Evolutionary conservation across 2,888 invertebrate species (phyloP), one percentile per base, ranked within the genome.

Genomic region (Boloria selene): DNA sequence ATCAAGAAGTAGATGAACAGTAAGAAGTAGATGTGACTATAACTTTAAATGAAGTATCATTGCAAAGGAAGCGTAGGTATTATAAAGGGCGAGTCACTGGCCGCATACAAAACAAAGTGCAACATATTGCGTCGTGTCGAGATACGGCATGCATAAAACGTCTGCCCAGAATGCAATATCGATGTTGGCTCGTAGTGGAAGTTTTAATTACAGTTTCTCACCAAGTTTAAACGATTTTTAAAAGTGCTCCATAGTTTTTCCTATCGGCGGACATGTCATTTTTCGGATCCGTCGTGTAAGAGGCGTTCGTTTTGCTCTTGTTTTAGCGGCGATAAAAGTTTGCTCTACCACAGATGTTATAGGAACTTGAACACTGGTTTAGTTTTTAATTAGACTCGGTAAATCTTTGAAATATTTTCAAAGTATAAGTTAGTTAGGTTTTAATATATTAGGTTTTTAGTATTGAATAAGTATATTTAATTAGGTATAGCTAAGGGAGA

Each of bases 71-170:
- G 55, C 54, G 53, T 65, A 63, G 54, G 62, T 68, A 68, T 65
- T 55, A 68, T 65, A 62, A 63, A 64, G 62, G 51, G 45, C 50
- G 44, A 52, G 51, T 55, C 65, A 47, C 51, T 60, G 54, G 54
- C 44, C 64, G 62, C 67, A 61, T 65, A 65, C 65, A 64, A 54
- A 67, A 55, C 47, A 55, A 65, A 59, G 61, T 31, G 53, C 61
- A 70, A 69, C 61, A 64, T 68, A 70, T 64, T 62, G 67, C 67
- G 69, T 61, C 61, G 51, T 54, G 58, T 51, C 45, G 58, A 61
- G 61, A 68, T 62, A 60, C 59, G 62, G 53, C 50, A 52, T 65
- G 67, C 59, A 61, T 62, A 50, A 53, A 59, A 55, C 44, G 42
- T 51, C 42, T 60, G 50, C 58, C 58, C 22, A 61, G 58, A 69